phyloP scores from a whole-genome alignment of 2,113 vertebrate species.

The Pteropus alecto region DNA sequence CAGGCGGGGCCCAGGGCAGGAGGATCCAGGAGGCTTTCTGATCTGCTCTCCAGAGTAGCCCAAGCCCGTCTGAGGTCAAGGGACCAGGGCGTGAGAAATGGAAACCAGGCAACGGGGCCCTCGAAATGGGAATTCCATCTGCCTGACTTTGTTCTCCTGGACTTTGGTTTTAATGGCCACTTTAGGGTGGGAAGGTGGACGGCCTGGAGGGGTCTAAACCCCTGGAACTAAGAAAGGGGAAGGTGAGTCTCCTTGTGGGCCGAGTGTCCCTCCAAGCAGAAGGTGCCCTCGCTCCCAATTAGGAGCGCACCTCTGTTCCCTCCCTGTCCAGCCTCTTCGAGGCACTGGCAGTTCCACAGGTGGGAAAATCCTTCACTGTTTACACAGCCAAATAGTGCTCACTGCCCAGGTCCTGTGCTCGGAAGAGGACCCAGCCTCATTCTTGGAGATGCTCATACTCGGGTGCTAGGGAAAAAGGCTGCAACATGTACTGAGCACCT shows the following conservation, averaged over 20 bases:
- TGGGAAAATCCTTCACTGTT: not conserved
- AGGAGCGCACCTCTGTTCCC: not conserved
- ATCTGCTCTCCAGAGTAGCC: not conserved
- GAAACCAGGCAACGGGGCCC: slow-evolving; percentile 48
- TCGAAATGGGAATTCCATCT: slow-evolving; percentile 62
- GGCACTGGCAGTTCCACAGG: fast-evolving
- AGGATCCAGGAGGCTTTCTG: not conserved
- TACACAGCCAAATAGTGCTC: not conserved
- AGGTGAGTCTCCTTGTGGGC: not conserved
- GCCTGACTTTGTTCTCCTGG: slow-evolving; percentile 63
- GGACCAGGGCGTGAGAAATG: slow-evolving; percentile 45
- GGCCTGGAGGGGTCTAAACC: not conserved
- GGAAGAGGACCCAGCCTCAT: not conserved
- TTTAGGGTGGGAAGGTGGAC: slow-evolving; percentile 8
- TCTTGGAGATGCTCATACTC: not conserved
- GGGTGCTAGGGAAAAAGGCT: not conserved
- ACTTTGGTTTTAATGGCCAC: slow-evolving; percentile 50
- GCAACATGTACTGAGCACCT: not conserved
- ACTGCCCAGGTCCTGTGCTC: not conserved
- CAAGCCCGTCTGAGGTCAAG: not conserved
- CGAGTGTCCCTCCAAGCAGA: not conserved
- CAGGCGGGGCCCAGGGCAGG: not conserved
- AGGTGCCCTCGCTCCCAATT: not conserved
- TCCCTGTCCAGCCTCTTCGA: fast-evolving
- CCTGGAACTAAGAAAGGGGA: not conserved